phyloP scores from a whole-genome alignment of 2,888 invertebrate genomes.

The Drosophila formosana region DNA sequence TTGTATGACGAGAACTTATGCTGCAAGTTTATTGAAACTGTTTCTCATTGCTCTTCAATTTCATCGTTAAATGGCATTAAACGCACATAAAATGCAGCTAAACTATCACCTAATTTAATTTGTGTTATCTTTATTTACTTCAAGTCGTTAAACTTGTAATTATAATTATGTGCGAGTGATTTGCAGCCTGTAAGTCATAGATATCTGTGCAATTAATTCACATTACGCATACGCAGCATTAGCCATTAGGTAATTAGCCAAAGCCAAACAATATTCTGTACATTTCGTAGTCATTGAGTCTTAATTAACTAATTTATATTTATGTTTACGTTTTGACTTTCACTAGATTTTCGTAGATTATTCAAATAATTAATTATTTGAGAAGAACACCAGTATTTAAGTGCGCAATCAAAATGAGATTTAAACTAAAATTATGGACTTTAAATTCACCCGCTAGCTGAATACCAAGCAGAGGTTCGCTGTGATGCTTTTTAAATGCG shows the following conservation, averaged over 20 bases:
- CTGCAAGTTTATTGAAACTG: not conserved
- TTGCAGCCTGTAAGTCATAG: not conserved
- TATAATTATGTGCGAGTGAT: conserved; percentile 23
- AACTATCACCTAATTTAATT: conserved; percentile 6
- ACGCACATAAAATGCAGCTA: not conserved
- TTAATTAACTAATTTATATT: conserved; percentile 57
- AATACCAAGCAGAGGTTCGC: not conserved
- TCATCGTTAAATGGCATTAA: not conserved
- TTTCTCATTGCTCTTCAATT: not conserved
- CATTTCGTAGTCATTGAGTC: conserved; percentile 48
- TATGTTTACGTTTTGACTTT: conserved; percentile 10
- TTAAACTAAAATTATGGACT: conserved; percentile 13
- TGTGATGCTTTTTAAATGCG: not conserved
- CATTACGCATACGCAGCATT: conserved; percentile 52
- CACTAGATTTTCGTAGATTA: conserved; percentile 5
- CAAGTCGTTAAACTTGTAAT: conserved; percentile 24
- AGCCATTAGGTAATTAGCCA: conserved; percentile 39
- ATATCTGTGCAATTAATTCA: conserved; percentile 34
- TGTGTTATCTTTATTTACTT: not conserved
- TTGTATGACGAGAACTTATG: not conserved
- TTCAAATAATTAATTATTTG: conserved; percentile 11
- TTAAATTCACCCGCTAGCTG: conserved; percentile 25
- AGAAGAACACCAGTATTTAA: conserved; percentile 4
- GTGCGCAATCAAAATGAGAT: conserved; percentile 15
- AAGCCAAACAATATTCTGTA: conserved; percentile 42